Percentiles rank a stretch among this genome's conserved stretches.
Evolutionary conservation across 2,888 invertebrate genomes (phyloP).

Genomic region (Monoplex corrugatus): DNA sequence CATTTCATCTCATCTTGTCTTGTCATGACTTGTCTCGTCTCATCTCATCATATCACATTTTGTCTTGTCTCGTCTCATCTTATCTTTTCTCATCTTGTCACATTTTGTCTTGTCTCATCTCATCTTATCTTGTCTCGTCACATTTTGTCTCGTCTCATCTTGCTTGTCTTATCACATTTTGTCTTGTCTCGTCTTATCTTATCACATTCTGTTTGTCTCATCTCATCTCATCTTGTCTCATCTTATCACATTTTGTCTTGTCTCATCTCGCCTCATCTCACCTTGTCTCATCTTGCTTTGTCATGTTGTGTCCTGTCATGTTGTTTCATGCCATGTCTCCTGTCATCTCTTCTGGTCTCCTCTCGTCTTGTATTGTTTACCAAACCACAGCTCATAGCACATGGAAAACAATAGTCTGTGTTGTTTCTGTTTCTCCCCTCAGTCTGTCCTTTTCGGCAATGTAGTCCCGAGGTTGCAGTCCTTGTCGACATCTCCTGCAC

Average conservation of each 20-base stretch:
- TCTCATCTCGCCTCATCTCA: too few relatives aligned
- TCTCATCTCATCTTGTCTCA: too few relatives aligned
- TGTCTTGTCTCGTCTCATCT: not conserved
- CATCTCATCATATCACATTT: not conserved
- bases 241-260: not conserved
- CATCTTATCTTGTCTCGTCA: not conserved
- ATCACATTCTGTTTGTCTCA: too few relatives aligned
- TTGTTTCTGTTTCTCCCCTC: too few relatives aligned
- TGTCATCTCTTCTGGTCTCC: too few relatives aligned
- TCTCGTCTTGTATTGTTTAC: too few relatives aligned
- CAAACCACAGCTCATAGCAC: too few relatives aligned
- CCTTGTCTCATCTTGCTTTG: too few relatives aligned
- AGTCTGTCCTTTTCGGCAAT: slow-evolving; percentile 74
- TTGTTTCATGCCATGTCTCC: too few relatives aligned
- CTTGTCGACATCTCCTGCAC: slow-evolving; percentile 38
- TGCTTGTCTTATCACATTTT: not conserved
- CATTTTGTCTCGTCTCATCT: slow-evolving; percentile 44
- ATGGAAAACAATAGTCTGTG: too few relatives aligned
- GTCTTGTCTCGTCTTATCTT: too few relatives aligned
- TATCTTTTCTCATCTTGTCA: not conserved
- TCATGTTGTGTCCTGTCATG: too few relatives aligned
- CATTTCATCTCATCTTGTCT: not conserved
- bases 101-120: not conserved
- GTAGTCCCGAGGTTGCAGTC: slow-evolving; percentile 64
- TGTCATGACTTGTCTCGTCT: not conserved